Percentiles rank a stretch among this genome's conserved stretches.
Conservation (phyloP, 2,888 invertebrate species). For the Suillia variegata region DNA sequence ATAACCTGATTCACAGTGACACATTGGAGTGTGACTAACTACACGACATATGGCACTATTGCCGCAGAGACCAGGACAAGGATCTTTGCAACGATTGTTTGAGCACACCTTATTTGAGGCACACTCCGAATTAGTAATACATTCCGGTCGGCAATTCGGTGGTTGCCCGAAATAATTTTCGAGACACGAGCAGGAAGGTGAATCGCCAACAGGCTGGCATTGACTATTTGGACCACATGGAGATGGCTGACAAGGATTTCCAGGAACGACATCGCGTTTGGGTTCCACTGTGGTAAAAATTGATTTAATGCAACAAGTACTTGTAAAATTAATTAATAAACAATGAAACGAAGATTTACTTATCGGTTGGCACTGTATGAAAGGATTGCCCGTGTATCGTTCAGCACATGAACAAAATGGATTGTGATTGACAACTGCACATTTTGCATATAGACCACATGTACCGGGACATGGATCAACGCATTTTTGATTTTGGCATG, state of each 20-base stretch:
- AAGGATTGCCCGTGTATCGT: slow-evolving; percentile 76
- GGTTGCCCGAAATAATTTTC: slow-evolving; percentile 71
- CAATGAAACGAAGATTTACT: slow-evolving; percentile 51
- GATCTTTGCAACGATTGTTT: slow-evolving; percentile 76
- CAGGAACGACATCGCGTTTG: slow-evolving; percentile 36
- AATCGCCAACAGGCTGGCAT: slow-evolving; percentile 65
- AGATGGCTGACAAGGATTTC: slow-evolving; percentile 63
- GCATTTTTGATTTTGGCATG: slow-evolving; percentile 82
- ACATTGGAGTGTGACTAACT: slow-evolving; percentile 79
- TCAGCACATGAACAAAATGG: slow-evolving; percentile 77
- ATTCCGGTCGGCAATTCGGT: slow-evolving; percentile 76
- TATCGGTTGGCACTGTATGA: slow-evolving; percentile 68
- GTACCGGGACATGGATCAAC: slow-evolving; percentile 78
- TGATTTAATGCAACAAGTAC: background rate
- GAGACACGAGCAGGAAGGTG: slow-evolving; percentile 77
- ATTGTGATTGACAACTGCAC: slow-evolving; percentile 77
- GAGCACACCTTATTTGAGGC: slow-evolving; percentile 71
- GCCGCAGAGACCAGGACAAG: slow-evolving; percentile 76
- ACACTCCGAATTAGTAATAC: slow-evolving; percentile 78
- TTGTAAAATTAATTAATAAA: background rate
- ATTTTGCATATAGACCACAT: slow-evolving; percentile 74
- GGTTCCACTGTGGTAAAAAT: slow-evolving; percentile 53
- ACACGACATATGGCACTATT: slow-evolving; percentile 74
- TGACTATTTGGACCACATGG: slow-evolving; percentile 66
- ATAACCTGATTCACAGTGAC: slow-evolving; percentile 67